Conservation (phyloP, 1,140 invertebrate genomes). For the Cheumatopsyche charites region DNA sequence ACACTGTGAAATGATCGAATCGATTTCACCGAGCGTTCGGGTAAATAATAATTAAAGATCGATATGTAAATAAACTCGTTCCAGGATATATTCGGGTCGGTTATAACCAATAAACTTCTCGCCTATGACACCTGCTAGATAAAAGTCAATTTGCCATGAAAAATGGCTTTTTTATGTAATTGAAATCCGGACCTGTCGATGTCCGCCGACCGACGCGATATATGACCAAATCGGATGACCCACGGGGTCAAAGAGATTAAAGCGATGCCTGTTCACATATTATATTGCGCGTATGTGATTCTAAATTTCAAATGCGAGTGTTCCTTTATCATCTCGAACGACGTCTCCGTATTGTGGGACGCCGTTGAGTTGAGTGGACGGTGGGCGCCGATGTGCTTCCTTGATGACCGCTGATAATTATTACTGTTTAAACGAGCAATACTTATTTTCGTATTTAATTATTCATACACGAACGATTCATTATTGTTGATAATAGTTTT, state of each 20-base stretch:
- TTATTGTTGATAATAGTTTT: no score
- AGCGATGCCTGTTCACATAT: constrained; percentile 32
- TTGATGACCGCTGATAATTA: no score
- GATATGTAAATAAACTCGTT: constrained; percentile 39
- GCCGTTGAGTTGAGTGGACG: no score
- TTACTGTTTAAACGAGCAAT: no score
- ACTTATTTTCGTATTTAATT: no score
- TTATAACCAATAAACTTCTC: constrained; percentile 34
- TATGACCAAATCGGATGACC: constrained; percentile 35
- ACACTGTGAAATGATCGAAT: no score
- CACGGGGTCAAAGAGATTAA: constrained; percentile 36
- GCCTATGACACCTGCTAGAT: constrained; percentile 37
- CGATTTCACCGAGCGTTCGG: no score
- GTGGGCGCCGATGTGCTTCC: no score
- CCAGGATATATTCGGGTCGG: constrained; percentile 33
- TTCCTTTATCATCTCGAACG: not conserved
- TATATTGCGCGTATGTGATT: constrained; percentile 8
- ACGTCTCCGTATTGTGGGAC: not conserved
- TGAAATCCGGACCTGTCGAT: constrained; percentile 37
- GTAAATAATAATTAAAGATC: constrained; percentile 30
- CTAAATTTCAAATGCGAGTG: constrained; percentile 9
- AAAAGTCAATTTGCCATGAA: constrained; percentile 40
- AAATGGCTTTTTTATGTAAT: constrained; percentile 39
- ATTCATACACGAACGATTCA: no score
- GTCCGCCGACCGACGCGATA: constrained; percentile 23